These are phyloP conservation scores for Trachymyrmex cornetzi DNA, from an alignment of 1,140 invertebrate genomes.

Conservation along the genomic window DNA sequence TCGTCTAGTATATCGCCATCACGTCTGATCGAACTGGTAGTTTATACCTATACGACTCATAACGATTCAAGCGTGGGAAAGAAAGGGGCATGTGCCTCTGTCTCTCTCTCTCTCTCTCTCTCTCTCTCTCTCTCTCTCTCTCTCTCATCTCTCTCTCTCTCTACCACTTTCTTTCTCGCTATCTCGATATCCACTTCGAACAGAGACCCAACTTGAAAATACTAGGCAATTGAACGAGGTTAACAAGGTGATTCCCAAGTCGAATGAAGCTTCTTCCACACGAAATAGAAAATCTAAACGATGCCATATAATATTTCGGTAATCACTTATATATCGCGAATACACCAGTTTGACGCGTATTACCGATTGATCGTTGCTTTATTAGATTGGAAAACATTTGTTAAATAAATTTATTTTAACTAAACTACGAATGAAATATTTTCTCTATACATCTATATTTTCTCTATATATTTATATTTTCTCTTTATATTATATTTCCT, in stretches of 20 bases:
- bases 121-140: constrained; percentile 23
- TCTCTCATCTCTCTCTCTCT: constrained; percentile 13
- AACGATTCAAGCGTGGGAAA: constrained; percentile 72
- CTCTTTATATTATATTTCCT: too few species aligned
- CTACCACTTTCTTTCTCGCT: background rate
- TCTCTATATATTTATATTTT: too few species aligned
- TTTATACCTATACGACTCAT: constrained; percentile 78
- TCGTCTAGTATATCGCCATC: constrained; percentile 77
- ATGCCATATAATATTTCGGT: constrained; percentile 1
- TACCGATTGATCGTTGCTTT: background rate
- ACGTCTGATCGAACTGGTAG: constrained; percentile 77
- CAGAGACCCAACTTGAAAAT: constrained; percentile 33
- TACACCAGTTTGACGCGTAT: background rate
- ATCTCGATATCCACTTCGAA: constrained; percentile 30
- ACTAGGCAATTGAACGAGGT: constrained; percentile 65
- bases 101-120: constrained; percentile 9
- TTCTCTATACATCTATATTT: background rate
- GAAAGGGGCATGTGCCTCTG: constrained; percentile 53
- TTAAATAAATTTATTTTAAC: background rate
- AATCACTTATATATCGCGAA: background rate
- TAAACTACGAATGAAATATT: background rate
- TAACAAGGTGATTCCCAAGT: constrained; percentile 59
- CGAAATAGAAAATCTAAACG: constrained; percentile 44
- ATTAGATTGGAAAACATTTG: background rate
- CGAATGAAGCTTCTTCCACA: constrained; percentile 31